These are phyloP conservation scores for Corvus cornix DNA, from an alignment of 2,113 vertebrate species.

Conservation along the genomic window DNA sequence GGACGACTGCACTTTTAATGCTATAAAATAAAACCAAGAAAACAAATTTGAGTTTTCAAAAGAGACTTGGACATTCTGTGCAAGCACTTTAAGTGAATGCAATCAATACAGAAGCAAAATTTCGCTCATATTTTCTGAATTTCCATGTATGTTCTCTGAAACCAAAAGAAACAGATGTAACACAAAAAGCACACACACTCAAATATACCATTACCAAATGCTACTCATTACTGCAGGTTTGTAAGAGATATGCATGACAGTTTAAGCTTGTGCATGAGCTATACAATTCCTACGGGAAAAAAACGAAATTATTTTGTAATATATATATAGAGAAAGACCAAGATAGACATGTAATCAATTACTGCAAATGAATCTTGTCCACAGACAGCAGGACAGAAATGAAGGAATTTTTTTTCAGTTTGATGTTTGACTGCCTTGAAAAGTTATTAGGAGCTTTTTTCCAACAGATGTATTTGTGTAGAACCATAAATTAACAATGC, in stretches of 20 bases:
- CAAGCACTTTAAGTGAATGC: background rate
- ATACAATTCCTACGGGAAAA: background rate
- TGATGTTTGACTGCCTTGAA: background rate
- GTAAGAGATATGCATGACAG: background rate
- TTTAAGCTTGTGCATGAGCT: background rate
- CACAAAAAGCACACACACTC: background rate
- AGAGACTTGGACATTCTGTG: background rate
- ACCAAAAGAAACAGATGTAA: background rate
- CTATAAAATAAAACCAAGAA: background rate
- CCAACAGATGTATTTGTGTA: background rate
- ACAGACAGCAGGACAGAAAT: background rate
- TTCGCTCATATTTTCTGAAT: background rate
- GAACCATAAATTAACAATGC: background rate
- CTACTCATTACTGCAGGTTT: background rate
- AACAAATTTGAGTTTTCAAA: background rate
- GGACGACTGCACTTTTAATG: background rate
- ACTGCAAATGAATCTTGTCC: background rate
- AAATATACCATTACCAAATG: background rate
- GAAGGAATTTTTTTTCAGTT: background rate
- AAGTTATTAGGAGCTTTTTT: background rate
- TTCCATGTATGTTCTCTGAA: background rate
- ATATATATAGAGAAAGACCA: background rate
- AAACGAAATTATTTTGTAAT: background rate
- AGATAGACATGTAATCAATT: background rate
- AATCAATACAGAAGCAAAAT: background rate